Evolutionary conservation across 2,888 invertebrate genomes (phyloP), one percentile per base, ranked within the genome.

Genomic region (Lycocerus yunnanus): DNA sequence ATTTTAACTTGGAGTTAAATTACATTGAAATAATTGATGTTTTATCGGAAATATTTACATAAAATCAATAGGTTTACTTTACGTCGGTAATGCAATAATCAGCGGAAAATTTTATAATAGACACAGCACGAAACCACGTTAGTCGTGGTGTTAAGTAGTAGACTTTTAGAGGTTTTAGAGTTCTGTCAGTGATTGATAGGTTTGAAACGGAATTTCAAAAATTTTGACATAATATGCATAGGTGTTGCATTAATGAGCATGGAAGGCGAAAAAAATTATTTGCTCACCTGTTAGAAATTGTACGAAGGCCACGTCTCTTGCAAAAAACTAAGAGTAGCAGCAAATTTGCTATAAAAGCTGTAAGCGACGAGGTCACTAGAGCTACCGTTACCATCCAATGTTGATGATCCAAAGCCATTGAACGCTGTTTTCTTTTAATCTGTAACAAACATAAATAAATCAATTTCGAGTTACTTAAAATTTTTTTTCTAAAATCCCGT

Each of bases 201-300:
- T n/a, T n/a, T n/a, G n/a, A n/a, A 21, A 21, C 9, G 6, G 21
- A 9, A 21, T 9, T 8, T 21, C 21, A 9, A 21, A 21, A 21
- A 21, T 21, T 9, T 21, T 9, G 21, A 21, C 1, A 8, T 9
- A 21, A n/a, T 13, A 43, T 13, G n/a, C 1, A n/a, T 10, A n/a
- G 43, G n/a, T 43, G n/a, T 43, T 43, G 43, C 43, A n/a, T 43
- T 43, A n/a, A 5, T 43, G 2, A n/a, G 43, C 6, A 43, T n/a
- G n/a, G 43, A 43, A 43, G 43, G 43, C n/a, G n/a, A 43, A 43
- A 43, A 43, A 43, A 43, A 43, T 43, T 43, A 43, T 43, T 16
- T 74, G 85, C 89, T 88, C 88, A 93, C 93, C 93, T 91, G 89
- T 95, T 94, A 74, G 94, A 94, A 81, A 94, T 92, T 79, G 94